Conservation (phyloP, 1,140 invertebrate genomes). For the Drosophila insularis region DNA sequence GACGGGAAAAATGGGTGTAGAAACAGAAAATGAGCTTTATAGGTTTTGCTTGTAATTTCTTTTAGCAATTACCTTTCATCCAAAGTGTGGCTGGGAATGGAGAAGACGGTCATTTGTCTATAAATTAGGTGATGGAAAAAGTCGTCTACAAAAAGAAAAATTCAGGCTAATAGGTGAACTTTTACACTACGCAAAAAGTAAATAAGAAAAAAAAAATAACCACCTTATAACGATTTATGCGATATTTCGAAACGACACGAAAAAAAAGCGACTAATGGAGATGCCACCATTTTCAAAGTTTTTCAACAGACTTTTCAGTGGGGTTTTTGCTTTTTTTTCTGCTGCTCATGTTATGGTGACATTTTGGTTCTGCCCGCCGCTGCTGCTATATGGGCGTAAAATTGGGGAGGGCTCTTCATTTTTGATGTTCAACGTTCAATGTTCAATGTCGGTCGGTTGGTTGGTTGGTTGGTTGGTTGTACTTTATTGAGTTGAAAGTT, state of each 20-base stretch:
- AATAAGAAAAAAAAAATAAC: conserved; percentile 12
- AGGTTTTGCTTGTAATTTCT: conserved; percentile 15
- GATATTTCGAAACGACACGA: background rate
- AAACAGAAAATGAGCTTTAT: conserved; percentile 21
- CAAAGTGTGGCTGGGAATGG: conserved; percentile 1
- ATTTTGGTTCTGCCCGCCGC: background rate
- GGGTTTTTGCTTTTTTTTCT: conserved; percentile 15
- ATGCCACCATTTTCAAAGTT: conserved; percentile 14
- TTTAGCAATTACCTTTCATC: conserved; percentile 39
- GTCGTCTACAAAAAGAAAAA: conserved; percentile 39
- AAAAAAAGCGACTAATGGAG: conserved; percentile 15
- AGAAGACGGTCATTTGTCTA: conserved; percentile 29
- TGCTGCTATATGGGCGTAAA: conserved; percentile 12
- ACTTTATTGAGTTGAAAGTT: conserved; percentile 58
- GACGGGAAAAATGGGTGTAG: background rate
- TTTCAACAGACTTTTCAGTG: conserved; percentile 10
- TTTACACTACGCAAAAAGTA: background rate
- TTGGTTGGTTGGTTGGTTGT: conserved; percentile 17
- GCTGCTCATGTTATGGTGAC: conserved; percentile 8
- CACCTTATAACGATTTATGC: conserved; percentile 17
- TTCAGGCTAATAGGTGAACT: conserved; percentile 31
- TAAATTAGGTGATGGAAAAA: conserved; percentile 49
- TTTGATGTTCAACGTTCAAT: conserved; percentile 49
- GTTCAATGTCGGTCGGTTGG: conserved; percentile 27
- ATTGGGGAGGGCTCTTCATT: background rate